Base-by-base conservation (phyloP, 2,797 vertebrate genomes). In the Petrocephalus schoutedeni region DNA sequence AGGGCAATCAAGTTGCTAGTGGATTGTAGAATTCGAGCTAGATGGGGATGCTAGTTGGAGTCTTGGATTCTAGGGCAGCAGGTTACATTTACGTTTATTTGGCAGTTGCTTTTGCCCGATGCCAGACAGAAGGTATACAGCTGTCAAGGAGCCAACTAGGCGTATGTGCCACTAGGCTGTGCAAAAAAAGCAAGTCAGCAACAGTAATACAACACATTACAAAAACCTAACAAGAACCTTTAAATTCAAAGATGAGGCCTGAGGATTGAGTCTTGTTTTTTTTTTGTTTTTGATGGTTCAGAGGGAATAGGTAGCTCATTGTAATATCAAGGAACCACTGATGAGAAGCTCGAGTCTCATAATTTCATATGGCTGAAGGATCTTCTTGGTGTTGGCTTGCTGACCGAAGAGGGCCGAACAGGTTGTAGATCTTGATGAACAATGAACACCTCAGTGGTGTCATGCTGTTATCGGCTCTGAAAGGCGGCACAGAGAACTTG, bases 391-490 rank as follows among this genome's bases (percentile, higher is more conserved):
- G 64, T 71, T 36, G 64, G 64, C 64, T 71, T 71, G 28, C 28
- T 32, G 12, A 71, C 64, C 32, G 10, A 12, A 71, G 64, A 71
- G 28, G 64, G 64, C 64, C 64, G 32, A 23, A 71, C 64, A 71
- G 64, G 64, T 71, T 71, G 64, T 71, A 71, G 64, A 36, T 71
- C 64, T 71, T 71, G 28, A 71, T 71, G 28, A 71, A 71, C 64
- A 71, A 71, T 32, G 28, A 71, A 71, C 64, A 71, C 36, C 64
- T 71, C 64, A 32, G 64, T 71, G 64, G 12, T 36, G 28, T 71
- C 64, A 71, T 28, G 28, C 64, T 71, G 64, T 71, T 71, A 32
- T 71, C 64, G 32, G 64, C 64, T 36, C 61, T 67, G 61, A 56
- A 56, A 4, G 61, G 23, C 61, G 14, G 28, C 28, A 16, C 32